These are phyloP conservation scores for Gambusia affinis DNA, from an alignment of 2,113 vertebrate genomes.

Conservation along the genomic window DNA sequence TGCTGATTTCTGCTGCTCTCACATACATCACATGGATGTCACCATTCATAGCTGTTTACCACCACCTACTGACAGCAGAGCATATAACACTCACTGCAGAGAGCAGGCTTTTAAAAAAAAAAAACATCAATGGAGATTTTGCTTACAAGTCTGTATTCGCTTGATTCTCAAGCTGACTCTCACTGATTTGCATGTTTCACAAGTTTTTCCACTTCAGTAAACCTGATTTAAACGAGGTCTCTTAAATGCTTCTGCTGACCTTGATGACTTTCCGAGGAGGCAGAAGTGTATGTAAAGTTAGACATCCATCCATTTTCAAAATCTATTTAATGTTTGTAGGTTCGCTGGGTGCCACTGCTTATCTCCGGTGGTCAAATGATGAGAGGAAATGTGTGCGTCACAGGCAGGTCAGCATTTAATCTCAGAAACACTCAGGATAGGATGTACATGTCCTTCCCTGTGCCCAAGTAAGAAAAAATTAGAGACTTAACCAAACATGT, in stretches of 20 bases:
- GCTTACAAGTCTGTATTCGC: background rate
- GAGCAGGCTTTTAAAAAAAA: background rate
- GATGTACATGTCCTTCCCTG: background rate
- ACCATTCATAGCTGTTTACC: slow-evolving; percentile 41
- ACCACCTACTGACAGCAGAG: slow-evolving; percentile 54
- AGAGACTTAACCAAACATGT: background rate
- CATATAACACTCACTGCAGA: background rate
- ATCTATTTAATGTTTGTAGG: background rate
- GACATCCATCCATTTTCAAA: background rate
- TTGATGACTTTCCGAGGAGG: background rate
- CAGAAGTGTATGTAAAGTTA: background rate
- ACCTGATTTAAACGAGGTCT: background rate
- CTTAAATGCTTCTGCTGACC: background rate
- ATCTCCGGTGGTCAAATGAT: background rate
- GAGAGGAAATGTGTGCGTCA: background rate
- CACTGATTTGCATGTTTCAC: background rate
- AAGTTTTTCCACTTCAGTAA: background rate
- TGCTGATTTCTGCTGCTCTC: background rate
- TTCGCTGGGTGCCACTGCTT: background rate
- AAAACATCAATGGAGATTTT: background rate
- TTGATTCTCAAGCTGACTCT: background rate
- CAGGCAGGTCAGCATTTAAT: background rate
- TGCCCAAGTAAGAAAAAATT: background rate
- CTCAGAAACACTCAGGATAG: background rate
- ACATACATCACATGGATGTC: background rate